Percentiles rank a stretch among this genome's conserved stretches.
These are phyloP conservation scores for Ectropis crepuscularia DNA, from an alignment of 2,888 invertebrate species.

Conservation along the genomic window DNA sequence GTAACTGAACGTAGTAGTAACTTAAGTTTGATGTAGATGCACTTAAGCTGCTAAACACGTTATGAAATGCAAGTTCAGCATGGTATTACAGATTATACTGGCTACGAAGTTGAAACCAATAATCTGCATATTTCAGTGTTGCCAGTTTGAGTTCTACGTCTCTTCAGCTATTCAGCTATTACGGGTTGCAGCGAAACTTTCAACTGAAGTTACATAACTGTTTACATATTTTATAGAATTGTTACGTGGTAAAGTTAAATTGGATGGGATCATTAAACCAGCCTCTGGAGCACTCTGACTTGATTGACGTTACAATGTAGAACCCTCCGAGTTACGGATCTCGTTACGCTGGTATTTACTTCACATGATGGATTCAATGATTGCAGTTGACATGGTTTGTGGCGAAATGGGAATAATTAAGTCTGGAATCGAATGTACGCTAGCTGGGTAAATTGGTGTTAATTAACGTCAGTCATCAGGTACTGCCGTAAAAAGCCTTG, in stretches of 20 bases:
- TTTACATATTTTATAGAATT: conserved; percentile 27
- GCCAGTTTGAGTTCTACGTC: conserved; percentile 42
- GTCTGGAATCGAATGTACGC: conserved; percentile 50
- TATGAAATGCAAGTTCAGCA: conserved; percentile 46
- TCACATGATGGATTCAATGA: conserved; percentile 56
- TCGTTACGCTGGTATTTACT: conserved; percentile 33
- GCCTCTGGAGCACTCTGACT: conserved; percentile 6
- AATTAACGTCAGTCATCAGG: conserved; percentile 36
- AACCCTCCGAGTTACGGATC: conserved; percentile 32
- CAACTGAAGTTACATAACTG: conserved; percentile 20
- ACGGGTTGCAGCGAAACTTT: conserved; percentile 29
- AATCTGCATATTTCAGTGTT: conserved; percentile 44
- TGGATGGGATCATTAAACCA: conserved; percentile 24
- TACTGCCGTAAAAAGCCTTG: no score
- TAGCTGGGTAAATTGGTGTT: conserved; percentile 48
- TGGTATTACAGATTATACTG: conserved; percentile 13
- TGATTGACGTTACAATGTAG: conserved; percentile 10
- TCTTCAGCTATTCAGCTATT: conserved; percentile 32
- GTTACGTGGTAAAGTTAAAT: conserved; percentile 25
- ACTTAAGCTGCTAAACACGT: conserved; percentile 30
- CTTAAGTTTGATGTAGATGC: neutral
- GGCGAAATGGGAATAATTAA: conserved; percentile 54
- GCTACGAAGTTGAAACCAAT: conserved; percentile 43
- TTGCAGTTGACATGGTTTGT: conserved; percentile 60
- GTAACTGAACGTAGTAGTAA: neutral